phyloP scores from a whole-genome alignment of 2,113 vertebrate genomes.

The cat (Felis catus) region F.catus_Fca126_mat1.0 CM031412.1:105434001-105434500 shows the following conservation, averaged over 20 bases:
- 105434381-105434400: neutral
- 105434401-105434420: neutral
- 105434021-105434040: neutral
- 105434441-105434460: neutral
- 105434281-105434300: neutral
- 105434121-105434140: neutral
- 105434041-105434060: neutral
- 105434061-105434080: neutral
- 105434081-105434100: neutral
- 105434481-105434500: neutral
- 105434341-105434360: neutral
- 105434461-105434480: neutral
- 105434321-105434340: neutral
- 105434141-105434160: neutral
- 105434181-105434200: neutral
- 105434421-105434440: neutral
- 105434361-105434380: neutral
- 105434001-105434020: neutral
- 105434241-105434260: neutral
- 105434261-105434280: neutral
- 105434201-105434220: neutral
- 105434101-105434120: neutral
- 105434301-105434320: neutral
- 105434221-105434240: neutral
- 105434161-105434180: neutral